Conservation (phyloP, 2,113 vertebrate genomes). For the Tympanuchus pallidicinctus region DNA sequence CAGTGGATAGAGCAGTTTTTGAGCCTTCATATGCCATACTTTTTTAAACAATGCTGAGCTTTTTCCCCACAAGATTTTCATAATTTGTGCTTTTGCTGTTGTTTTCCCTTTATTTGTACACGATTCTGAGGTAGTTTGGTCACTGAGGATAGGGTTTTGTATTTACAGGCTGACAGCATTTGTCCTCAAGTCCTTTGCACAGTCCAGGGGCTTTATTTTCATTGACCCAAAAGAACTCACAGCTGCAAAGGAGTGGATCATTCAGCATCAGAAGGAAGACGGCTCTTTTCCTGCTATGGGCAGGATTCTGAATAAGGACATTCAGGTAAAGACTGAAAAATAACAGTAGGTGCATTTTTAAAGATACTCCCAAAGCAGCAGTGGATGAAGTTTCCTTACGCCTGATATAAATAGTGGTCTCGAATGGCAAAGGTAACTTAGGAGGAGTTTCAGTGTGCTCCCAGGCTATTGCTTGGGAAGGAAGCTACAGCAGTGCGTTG, state of each 20-base stretch:
- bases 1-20: not conserved
- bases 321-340: constrained; percentile 82
- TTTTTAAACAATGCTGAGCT: not conserved
- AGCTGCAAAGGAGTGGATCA: constrained; percentile 90
- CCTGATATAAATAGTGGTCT: not conserved
- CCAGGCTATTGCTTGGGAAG: not conserved
- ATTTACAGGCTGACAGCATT: constrained; percentile 91
- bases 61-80: not conserved
- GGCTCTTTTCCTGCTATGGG: constrained; percentile 93
- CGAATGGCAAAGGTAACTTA: not conserved
- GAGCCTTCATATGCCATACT: not conserved
- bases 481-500: not conserved
- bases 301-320: constrained; percentile 92
- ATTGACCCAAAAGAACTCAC: constrained; percentile 89
- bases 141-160: not conserved
- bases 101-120: not conserved
- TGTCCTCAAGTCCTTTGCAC: constrained; percentile 94
- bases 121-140: not conserved
- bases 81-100: not conserved
- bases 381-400: not conserved
- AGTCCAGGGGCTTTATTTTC: constrained; percentile 93
- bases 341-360: not conserved
- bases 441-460: not conserved
- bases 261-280: constrained; percentile 87
- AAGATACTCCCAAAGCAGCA: not conserved